A percentile compares a stretch with the other conserved stretches of the same genome.
Evolutionary conservation across 2,888 invertebrate genomes (phyloP).

Genomic region (Melieria picta): DNA sequence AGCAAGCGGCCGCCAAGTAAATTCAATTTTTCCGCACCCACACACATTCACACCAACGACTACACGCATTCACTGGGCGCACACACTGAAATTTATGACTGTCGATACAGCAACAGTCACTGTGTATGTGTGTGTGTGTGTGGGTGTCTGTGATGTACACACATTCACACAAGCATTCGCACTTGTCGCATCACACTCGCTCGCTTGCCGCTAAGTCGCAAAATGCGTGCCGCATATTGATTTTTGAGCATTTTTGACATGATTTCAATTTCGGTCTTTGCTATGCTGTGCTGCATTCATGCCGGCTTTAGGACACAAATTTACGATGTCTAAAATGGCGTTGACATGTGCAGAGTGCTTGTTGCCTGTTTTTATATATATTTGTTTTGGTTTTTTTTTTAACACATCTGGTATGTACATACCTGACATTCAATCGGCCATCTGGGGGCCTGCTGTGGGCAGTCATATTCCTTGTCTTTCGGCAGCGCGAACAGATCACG

Average conservation of each 20-base stretch:
- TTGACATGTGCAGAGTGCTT: background rate
- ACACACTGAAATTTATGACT: constrained; percentile 22
- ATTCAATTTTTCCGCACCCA: constrained; percentile 26
- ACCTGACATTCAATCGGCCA: constrained; percentile 94
- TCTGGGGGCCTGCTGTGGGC: constrained; percentile 81
- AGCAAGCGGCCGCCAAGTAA: constrained; percentile 17
- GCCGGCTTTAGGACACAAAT: background rate
- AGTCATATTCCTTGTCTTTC: constrained; percentile 73
- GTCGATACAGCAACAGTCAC: background rate
- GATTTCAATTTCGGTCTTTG: constrained; percentile 16
- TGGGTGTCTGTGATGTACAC: too few species aligned
- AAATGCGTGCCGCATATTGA: constrained; percentile 27
- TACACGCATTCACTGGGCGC: background rate
- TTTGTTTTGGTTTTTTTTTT: background rate
- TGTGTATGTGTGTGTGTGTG: too few species aligned
- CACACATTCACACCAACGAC: background rate
- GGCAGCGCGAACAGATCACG: constrained; percentile 78
- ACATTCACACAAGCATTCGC: too few species aligned
- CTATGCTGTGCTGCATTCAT: background rate
- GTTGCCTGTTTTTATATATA: background rate
- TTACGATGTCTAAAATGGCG: background rate
- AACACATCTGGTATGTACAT: constrained; percentile 41
- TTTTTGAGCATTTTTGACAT: constrained; percentile 25
- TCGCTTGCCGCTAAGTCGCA: background rate
- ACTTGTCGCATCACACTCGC: background rate